Evolutionary conservation across 2,113 vertebrate species (phyloP), one percentile per base, ranked within the genome.

Genomic region (Vicugna pacos): DNA sequence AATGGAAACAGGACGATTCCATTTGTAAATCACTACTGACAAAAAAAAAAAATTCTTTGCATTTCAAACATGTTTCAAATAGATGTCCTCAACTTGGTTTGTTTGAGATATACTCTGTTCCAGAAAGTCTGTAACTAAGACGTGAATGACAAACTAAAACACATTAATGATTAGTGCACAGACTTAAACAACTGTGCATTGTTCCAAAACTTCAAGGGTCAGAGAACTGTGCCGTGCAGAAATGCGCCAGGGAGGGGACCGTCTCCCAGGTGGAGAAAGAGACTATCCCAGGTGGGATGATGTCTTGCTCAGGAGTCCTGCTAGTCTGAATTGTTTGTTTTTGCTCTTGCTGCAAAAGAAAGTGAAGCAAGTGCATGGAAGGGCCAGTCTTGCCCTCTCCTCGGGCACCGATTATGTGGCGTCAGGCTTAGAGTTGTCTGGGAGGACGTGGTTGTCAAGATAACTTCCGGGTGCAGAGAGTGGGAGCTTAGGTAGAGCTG

Each of bases 61-160:
- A 73, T 95, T 91, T 95, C 60, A 35, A 92, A 96, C 88, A 50
- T 46, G 52, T 70, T 87, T 94, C 93, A 96, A 93, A 90, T 91
- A 93, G 93, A 70, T 92, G n/a, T 46, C 62, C 56, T 94, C 85
- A 76, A 82, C 89, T 85, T 91, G 72, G 35, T 48, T 56, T 80
- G 32, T 46, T 82, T 94, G 94, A 86, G 79, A 96, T 79, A 80
- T 42, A 69, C 24, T 46, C 42, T 94, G 60, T 95, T 89, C 82
- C 62, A 93, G 85, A 94, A 96, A 76, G n/a, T 64, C 46, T 58
- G 67, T 94, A 89, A 96, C 75, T 93, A 67, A 81, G 58, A 58
- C 42, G 38, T 85, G 75, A 92, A 80, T 48, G 56, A 93, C 90
- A 89, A 93, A 67, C 67, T 38, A 35, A 88, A 80, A 56, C 32